Evolutionary conservation across 2,888 invertebrate genomes (phyloP).

Genomic region (Limenitis camilla): DNA sequence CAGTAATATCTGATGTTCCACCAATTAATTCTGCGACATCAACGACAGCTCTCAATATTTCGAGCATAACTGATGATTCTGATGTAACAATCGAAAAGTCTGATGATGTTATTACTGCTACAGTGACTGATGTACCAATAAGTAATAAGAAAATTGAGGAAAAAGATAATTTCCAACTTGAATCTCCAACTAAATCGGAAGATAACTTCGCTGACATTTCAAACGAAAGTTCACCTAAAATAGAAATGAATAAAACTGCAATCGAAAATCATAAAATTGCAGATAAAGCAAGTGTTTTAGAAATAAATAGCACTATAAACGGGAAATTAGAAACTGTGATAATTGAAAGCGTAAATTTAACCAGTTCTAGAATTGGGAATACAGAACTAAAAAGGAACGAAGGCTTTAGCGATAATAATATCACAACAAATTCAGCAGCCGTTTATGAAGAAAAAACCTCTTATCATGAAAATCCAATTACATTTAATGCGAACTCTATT

Average conservation of each 20-base stretch:
- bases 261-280: slow-evolving; percentile 14
- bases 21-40: background rate
- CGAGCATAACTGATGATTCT: too few relatives aligned
- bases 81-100: too few relatives aligned
- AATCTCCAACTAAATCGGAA: slow-evolving; percentile 53
- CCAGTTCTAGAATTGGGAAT: background rate
- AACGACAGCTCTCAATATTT: too few relatives aligned
- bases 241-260: slow-evolving; percentile 20
- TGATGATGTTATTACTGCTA: too few relatives aligned
- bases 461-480: too few relatives aligned
- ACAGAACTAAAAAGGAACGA: background rate
- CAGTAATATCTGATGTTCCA: background rate
- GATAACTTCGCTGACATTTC: slow-evolving; percentile 59
- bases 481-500: too few relatives aligned
- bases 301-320: slow-evolving; percentile 1
- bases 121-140: background rate
- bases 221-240: slow-evolving; percentile 49
- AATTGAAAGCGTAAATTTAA: background rate
- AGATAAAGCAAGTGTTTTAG: slow-evolving; percentile 1
- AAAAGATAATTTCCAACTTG: slow-evolving; percentile 33
- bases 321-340: background rate
- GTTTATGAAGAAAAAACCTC: background rate
- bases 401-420: background rate
- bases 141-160: slow-evolving; percentile 25
- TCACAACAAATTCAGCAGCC: background rate